phyloP scores from a whole-genome alignment of 2,888 invertebrate species.

The Prosopocoilus inquinatus region DNA sequence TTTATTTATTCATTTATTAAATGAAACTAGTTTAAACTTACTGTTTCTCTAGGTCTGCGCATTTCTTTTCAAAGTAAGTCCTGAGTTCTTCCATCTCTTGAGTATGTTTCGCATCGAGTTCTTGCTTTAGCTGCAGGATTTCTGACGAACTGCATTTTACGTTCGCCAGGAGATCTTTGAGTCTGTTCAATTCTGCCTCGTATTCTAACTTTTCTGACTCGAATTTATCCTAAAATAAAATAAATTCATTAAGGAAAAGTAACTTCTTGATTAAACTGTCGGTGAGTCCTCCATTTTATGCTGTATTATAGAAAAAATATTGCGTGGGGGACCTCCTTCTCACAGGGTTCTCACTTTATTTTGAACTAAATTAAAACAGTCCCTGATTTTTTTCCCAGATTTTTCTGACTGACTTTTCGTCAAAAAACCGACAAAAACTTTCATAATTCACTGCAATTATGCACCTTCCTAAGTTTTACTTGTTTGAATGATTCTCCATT shows the following conservation, averaged over 20 bases:
- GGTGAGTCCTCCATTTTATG: no score
- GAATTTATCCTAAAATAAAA: constrained; percentile 50
- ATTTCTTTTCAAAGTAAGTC: constrained; percentile 78
- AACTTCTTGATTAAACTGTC: no score
- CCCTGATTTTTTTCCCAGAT: no score
- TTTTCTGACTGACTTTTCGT: no score
- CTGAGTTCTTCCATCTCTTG: constrained; percentile 77
- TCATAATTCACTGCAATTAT: no score
- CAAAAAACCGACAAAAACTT: no score
- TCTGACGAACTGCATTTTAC: constrained; percentile 60
- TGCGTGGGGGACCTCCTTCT: no score
- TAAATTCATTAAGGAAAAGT: not conserved
- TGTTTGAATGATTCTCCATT: no score
- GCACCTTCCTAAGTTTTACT: no score
- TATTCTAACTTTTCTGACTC: constrained; percentile 59
- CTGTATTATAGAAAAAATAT: no score
- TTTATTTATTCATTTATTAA: not conserved
- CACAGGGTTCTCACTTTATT: no score
- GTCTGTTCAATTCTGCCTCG: constrained; percentile 54
- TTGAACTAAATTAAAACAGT: no score
- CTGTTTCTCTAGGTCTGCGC: constrained; percentile 77
- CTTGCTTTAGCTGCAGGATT: constrained; percentile 57
- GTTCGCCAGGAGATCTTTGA: constrained; percentile 57
- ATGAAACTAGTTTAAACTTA: constrained; percentile 44
- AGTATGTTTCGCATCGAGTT: constrained; percentile 65